phyloP scores from a whole-genome alignment of 2,113 vertebrate genomes.

The Ammodramus savannarum region DNA sequence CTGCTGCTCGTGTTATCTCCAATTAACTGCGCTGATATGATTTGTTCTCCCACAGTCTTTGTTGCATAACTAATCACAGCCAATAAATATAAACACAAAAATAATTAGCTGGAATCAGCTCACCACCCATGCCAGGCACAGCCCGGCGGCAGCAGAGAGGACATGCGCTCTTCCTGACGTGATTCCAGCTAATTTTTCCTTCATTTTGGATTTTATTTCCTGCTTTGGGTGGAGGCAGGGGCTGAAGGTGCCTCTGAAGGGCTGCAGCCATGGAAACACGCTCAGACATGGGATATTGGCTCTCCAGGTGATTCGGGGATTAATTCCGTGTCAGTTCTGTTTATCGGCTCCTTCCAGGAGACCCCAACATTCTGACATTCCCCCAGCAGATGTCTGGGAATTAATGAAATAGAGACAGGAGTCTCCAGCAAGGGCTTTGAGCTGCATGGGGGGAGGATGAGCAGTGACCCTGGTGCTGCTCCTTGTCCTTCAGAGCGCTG shows the following conservation, averaged over 20 bases:
- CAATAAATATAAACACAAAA: conserved; percentile 46
- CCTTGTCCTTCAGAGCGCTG: not conserved
- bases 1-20: not conserved
- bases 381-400: not conserved
- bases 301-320: not conserved
- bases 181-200: not conserved
- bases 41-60: conserved; percentile 36
- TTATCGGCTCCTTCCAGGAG: not conserved
- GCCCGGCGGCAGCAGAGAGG: not conserved
- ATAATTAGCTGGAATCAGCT: conserved; percentile 34
- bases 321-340: not conserved
- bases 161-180: not conserved
- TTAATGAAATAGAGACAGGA: not conserved
- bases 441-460: not conserved
- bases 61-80: conserved; percentile 48
- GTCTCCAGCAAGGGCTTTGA: not conserved
- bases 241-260: not conserved
- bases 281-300: not conserved
- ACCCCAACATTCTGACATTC: not conserved
- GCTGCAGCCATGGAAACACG: not conserved
- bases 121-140: not conserved
- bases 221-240: not conserved
- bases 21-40: conserved; percentile 14
- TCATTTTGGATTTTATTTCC: not conserved
- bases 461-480: not conserved